Evolutionary conservation across 2,113 vertebrate genomes (phyloP).

Genomic region (Ceratotherium simum): DNA sequence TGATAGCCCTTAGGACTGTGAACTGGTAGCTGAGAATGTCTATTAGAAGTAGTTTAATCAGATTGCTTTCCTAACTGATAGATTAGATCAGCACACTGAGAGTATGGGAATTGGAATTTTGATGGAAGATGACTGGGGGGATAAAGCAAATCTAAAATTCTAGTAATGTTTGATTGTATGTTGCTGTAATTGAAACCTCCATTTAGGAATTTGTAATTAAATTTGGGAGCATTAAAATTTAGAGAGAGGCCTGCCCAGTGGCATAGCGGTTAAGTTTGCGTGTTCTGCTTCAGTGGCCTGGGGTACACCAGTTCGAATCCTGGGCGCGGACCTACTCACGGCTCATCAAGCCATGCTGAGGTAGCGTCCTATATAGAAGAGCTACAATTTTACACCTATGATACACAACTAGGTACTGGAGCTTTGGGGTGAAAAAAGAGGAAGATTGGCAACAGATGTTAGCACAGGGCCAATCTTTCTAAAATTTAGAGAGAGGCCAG

Average conservation of each 20-base stretch:
- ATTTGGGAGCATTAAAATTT: background rate
- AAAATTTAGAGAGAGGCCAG: background rate
- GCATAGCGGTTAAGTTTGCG: too few relatives aligned
- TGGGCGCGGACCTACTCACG: too few relatives aligned
- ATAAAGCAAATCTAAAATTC: background rate
- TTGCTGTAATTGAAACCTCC: background rate
- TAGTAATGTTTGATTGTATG: background rate
- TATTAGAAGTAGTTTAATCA: background rate
- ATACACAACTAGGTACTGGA: too few relatives aligned
- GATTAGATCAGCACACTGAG: background rate
- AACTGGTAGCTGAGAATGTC: background rate
- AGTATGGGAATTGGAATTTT: background rate
- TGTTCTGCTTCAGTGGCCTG: too few relatives aligned
- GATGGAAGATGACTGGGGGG: background rate
- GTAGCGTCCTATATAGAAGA: too few relatives aligned
- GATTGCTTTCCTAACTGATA: background rate
- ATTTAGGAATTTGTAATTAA: background rate
- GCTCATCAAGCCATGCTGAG: too few relatives aligned
- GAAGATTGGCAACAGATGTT: too few relatives aligned
- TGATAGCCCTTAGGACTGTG: background rate
- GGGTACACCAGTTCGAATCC: too few relatives aligned
- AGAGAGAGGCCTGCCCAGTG: background rate
- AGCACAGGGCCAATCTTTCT: background rate
- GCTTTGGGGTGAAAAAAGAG: too few relatives aligned
- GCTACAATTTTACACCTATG: too few relatives aligned